Conservation (phyloP, 1,140 invertebrate species). For the Papilio xuthus region DNA sequence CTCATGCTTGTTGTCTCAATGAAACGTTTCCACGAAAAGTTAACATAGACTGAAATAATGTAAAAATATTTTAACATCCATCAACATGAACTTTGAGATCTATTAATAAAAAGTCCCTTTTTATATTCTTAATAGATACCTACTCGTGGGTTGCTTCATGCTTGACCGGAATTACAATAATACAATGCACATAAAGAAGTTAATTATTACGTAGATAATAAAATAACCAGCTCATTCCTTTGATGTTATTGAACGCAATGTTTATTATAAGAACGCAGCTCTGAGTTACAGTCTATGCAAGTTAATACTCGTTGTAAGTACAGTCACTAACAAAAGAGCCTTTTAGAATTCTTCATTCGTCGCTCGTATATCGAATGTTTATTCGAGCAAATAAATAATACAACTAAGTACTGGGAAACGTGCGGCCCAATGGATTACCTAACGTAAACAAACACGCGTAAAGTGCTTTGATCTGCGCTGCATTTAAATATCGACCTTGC, state of each 20-base stretch:
- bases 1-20: constrained; percentile 52
- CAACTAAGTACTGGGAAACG: constrained; percentile 57
- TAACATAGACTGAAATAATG: too few species aligned
- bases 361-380: constrained; percentile 61
- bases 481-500: constrained; percentile 38
- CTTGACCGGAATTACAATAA: too few species aligned
- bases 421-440: constrained; percentile 61
- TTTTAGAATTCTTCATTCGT: constrained; percentile 33
- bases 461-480: constrained; percentile 38
- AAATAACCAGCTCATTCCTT: background rate
- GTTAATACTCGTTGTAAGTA: constrained; percentile 10
- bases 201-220: background rate
- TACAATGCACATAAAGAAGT: too few species aligned
- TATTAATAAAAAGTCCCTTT: too few species aligned
- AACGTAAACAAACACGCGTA: constrained; percentile 62
- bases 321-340: constrained; percentile 14
- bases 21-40: too few species aligned
- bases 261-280: background rate
- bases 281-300: background rate
- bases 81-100: too few species aligned
- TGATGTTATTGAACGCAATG: background rate
- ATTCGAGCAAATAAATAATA: constrained; percentile 70
- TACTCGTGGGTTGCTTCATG: too few species aligned
- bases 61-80: too few species aligned
- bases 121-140: too few species aligned